Percentiles rank a stretch among this genome's conserved stretches.
phyloP scores from a whole-genome alignment of 2,797 vertebrate species.

The Notamacropus eugenii region DNA sequence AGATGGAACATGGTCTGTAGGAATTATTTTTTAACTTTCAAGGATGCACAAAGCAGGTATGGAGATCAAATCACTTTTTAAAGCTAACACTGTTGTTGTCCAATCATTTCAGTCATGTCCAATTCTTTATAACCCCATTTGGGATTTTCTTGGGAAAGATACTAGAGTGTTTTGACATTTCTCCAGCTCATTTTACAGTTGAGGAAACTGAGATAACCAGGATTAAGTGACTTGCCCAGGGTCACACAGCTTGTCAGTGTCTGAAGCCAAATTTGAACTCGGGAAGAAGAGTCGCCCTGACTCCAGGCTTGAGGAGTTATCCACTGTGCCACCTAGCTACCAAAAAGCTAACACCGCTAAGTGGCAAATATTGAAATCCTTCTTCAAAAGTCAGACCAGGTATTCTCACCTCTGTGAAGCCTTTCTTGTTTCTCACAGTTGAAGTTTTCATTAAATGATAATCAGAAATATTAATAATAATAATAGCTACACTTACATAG shows the following conservation, averaged over 20 bases:
- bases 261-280: background rate
- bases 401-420: background rate
- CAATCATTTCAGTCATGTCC: background rate
- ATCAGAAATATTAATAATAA: background rate
- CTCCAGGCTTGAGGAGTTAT: background rate
- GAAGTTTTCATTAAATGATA: background rate
- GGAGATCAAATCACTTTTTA: background rate
- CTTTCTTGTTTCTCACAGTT: background rate
- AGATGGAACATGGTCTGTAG: background rate
- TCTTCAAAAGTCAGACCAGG: background rate
- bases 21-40: background rate
- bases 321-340: background rate
- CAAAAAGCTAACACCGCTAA: background rate
- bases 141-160: background rate
- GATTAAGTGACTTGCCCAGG: background rate
- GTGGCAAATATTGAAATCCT: background rate
- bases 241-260: background rate
- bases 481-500: background rate
- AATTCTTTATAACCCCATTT: background rate
- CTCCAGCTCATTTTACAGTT: background rate
- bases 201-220: background rate
- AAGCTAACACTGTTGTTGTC: background rate
- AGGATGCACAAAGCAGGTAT: background rate
- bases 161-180: background rate
- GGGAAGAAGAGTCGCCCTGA: background rate